Conservation (phyloP, 2,888 invertebrate species). For the Philhelius pedissequus region DNA sequence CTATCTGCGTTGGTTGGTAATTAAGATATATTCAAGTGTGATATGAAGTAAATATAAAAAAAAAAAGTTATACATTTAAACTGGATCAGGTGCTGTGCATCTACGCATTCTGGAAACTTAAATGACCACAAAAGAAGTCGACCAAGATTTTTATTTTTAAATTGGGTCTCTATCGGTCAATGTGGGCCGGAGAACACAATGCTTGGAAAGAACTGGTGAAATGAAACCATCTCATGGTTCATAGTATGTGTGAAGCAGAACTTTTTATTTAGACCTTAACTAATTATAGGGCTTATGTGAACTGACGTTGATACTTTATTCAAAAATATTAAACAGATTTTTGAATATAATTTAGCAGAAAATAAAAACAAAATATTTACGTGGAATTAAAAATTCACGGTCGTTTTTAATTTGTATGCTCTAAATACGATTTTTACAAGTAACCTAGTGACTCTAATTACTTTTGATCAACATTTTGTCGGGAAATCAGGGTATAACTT, state of each 20-base stretch:
- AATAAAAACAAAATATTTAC: background rate
- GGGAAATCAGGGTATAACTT: too few relatives aligned
- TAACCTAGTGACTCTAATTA: background rate
- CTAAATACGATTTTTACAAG: too few relatives aligned
- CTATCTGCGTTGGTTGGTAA: slow-evolving; percentile 19
- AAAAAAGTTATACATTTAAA: slow-evolving; percentile 6
- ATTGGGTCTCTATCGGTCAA: background rate
- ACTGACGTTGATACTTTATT: background rate
- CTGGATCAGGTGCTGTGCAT: slow-evolving; percentile 4
- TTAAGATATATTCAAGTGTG: background rate
- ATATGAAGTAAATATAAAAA: background rate
- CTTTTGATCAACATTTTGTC: background rate
- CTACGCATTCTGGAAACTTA: background rate
- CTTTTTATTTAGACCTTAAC: background rate
- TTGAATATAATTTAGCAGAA: background rate
- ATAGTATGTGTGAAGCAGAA: background rate
- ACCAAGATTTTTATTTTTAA: background rate
- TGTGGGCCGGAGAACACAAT: background rate
- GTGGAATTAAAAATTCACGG: background rate
- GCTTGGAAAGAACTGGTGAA: slow-evolving; percentile 1
- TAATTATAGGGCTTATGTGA: slow-evolving; percentile 3
- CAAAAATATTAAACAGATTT: background rate
- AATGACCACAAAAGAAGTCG: slow-evolving; percentile 9
- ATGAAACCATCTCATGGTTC: slow-evolving; percentile 25
- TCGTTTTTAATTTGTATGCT: background rate